Evolutionary conservation across 2,797 vertebrate species (phyloP).

Genomic region (Pantherophis alleghaniensis): DNA sequence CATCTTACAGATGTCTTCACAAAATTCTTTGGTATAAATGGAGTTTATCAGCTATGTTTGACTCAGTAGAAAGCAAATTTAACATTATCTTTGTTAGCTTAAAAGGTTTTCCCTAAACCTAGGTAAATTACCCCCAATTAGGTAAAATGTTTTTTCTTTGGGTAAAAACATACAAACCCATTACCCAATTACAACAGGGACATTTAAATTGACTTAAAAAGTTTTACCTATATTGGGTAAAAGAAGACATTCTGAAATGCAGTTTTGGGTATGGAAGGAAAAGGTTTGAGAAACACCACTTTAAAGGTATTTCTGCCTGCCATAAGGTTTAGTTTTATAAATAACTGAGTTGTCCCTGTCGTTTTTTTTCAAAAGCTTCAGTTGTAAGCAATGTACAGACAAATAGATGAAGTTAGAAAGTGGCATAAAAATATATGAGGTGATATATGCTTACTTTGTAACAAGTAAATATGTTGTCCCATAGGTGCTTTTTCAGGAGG

Average conservation of each 20-base stretch:
- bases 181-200: background rate
- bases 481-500: too few species aligned
- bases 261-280: background rate
- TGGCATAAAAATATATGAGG: background rate
- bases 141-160: background rate
- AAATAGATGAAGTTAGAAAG: background rate
- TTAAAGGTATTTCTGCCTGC: background rate
- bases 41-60: background rate
- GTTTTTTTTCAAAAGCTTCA: background rate
- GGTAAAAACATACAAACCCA: background rate
- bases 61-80: background rate
- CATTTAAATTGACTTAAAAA: background rate
- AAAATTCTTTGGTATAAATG: background rate
- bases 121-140: background rate
- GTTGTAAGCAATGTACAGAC: background rate
- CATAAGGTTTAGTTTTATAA: background rate
- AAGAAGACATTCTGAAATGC: background rate
- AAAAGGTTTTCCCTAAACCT: background rate
- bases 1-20: background rate
- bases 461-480: background rate
- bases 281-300: background rate
- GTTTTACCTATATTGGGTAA: background rate
- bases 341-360: background rate
- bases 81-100: background rate
- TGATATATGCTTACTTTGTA: background rate